Conservation (phyloP, 2,797 vertebrate species). For the Eospalax fontanierii region DNA sequence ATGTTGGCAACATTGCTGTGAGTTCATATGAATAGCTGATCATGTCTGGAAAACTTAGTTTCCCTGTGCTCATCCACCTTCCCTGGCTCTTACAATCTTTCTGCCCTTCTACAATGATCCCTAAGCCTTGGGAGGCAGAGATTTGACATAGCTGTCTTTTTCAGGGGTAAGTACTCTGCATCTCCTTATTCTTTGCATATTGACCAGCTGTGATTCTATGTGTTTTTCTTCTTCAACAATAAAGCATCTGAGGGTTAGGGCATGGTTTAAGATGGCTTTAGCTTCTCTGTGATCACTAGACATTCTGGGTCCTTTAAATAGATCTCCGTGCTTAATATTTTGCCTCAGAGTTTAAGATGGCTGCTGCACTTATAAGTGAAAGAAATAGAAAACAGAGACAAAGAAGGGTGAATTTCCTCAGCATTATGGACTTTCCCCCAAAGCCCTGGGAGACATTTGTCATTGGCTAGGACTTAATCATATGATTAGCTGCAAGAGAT, state of each 20-base stretch:
- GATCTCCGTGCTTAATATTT: constrained; percentile 19
- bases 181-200: too few species aligned
- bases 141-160: too few species aligned
- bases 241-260: constrained; percentile 5
- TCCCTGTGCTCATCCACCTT: too few species aligned
- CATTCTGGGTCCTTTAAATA: neutral
- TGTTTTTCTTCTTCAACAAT: constrained; percentile 45
- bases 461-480: neutral
- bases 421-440: neutral
- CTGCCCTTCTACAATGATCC: too few species aligned
- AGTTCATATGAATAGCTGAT: too few species aligned
- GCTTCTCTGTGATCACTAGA: neutral
- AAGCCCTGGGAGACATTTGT: neutral
- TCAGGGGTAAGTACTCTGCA: too few species aligned
- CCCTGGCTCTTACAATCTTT: too few species aligned
- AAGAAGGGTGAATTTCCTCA: neutral
- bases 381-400: neutral
- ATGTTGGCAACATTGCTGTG: too few species aligned
- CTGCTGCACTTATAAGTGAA: constrained; percentile 15
- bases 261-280: neutral
- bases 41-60: too few species aligned
- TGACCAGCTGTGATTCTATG: too few species aligned
- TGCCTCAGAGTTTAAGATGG: neutral
- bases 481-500: neutral
- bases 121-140: too few species aligned